Base-by-base conservation (phyloP, 2,113 vertebrate species). In the Salvelinus namaycush region DNA sequence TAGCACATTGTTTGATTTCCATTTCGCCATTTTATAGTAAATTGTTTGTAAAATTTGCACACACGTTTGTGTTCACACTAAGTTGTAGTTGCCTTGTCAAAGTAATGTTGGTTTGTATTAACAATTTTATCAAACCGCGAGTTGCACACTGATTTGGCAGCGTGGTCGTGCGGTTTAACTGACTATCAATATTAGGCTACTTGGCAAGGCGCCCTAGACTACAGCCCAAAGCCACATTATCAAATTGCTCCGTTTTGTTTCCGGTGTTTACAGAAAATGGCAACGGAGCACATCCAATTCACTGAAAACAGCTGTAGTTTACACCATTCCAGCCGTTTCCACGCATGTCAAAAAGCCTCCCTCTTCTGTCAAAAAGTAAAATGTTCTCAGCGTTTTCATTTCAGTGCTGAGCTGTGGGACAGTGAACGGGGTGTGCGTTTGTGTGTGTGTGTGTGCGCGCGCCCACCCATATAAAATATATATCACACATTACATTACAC, bases 301-400 rank as follows among this genome's bases (percentile, higher is more conserved):
- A 71, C 49, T 14, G 72, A 18, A 16, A 54, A 54, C 16, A 14
- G 4, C 51, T 3, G 48, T 57, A 64, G 70, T 81, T 82, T 84
- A 82, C 80, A 85, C 59, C 18, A 20, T 29, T 87, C 87, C 81
- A 87, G 86, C 75, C 84, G 76, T 16, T 88, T 90, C 89, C 76
- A 89, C 2, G 59, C 39, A 5, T 74, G 57, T 24, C 1, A 22
- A 73, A 34, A 44, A 44, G 8, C 39, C n/a, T 4, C 59, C 20
- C 7, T 16, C 54, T 57, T 16, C 14, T 57, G 54, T 57, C 54
- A 57, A 57, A 57, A 3, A 31, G 1, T 29, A 4, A 34, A 51
- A 51, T 76, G 79, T 79, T 68, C 66, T 77, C 84, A 81, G 84
- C 75, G 77, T 54, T 64, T 81, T 69, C 60, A 24, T 70, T 68